A percentile compares a stretch with the other conserved stretches of the same genome.
Evolutionary conservation across 2,113 vertebrate species (phyloP).

Genomic region (Sorex araneus): DNA sequence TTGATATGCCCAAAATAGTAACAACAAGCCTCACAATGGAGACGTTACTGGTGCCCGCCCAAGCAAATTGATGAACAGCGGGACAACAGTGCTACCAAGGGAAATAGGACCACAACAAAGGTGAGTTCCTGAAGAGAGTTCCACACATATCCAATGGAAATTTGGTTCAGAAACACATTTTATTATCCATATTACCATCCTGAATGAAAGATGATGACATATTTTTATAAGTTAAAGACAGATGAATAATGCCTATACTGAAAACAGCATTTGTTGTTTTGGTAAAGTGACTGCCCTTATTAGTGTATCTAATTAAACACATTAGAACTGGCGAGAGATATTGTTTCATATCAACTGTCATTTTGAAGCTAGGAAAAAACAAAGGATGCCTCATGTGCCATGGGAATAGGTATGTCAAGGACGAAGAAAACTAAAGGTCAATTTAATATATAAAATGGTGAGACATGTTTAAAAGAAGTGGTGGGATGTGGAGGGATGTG

Average conservation of each 20-base stretch:
- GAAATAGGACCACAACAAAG: too few relatives aligned
- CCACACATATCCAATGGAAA: too few relatives aligned
- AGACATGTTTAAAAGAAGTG: too few relatives aligned
- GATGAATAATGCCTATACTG: background rate
- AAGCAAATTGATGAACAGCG: too few relatives aligned
- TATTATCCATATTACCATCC: constrained; percentile 22
- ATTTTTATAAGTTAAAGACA: constrained; percentile 44
- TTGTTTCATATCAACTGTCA: constrained; percentile 45
- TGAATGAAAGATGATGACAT: background rate
- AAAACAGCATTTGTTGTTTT: constrained; percentile 35
- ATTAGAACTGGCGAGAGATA: background rate
- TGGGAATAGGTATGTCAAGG: background rate
- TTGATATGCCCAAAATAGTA: too few relatives aligned
- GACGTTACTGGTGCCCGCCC: too few relatives aligned
- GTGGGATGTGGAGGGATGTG: too few relatives aligned
- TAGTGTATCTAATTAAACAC: constrained; percentile 18
- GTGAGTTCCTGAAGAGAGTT: too few relatives aligned
- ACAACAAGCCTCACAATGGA: too few relatives aligned
- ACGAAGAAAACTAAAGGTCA: background rate
- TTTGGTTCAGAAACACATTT: background rate
- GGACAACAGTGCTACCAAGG: too few relatives aligned
- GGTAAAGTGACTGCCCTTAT: background rate
- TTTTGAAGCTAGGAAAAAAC: background rate
- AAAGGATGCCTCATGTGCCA: background rate
- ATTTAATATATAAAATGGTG: background rate